A percentile compares a stretch with the other conserved stretches of the same genome.
Conservation (phyloP, 2,797 vertebrate species). For the Cyprinodon diabolis region DNA sequence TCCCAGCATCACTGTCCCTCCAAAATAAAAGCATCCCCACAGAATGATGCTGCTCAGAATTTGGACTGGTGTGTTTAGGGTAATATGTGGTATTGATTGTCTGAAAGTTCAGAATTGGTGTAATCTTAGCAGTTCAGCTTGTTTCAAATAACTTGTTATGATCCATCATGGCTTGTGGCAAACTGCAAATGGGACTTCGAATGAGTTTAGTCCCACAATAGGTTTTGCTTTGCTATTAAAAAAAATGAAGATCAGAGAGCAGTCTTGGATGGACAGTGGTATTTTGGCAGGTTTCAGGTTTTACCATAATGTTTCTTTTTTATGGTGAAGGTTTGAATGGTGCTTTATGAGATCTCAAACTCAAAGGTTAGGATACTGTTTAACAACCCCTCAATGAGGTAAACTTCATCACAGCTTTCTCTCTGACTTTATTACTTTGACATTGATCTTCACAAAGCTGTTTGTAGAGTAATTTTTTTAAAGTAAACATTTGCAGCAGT, state of each 20-base stretch:
- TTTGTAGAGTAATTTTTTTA: neutral
- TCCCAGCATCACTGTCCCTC: neutral
- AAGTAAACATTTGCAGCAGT: neutral
- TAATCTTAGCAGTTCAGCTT: neutral
- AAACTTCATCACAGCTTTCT: neutral
- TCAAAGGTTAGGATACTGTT: neutral
- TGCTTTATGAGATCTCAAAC: neutral
- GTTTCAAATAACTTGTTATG: neutral
- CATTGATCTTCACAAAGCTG: neutral
- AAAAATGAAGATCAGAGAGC: neutral
- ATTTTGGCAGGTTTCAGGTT: neutral
- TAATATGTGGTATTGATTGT: neutral
- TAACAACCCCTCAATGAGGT: neutral
- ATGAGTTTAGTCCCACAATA: neutral
- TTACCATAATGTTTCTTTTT: neutral
- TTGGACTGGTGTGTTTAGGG: neutral
- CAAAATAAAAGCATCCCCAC: neutral
- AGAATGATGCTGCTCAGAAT: neutral
- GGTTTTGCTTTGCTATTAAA: neutral
- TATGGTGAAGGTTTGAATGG: neutral
- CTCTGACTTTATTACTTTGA: neutral
- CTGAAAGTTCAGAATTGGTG: neutral
- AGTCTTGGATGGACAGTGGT: neutral
- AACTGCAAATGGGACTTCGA: neutral
- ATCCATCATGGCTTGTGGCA: neutral